Evolutionary conservation across 2,113 vertebrate species (phyloP), one percentile per base, ranked within the genome.

Genomic region (Vanacampus margaritifer): DNA sequence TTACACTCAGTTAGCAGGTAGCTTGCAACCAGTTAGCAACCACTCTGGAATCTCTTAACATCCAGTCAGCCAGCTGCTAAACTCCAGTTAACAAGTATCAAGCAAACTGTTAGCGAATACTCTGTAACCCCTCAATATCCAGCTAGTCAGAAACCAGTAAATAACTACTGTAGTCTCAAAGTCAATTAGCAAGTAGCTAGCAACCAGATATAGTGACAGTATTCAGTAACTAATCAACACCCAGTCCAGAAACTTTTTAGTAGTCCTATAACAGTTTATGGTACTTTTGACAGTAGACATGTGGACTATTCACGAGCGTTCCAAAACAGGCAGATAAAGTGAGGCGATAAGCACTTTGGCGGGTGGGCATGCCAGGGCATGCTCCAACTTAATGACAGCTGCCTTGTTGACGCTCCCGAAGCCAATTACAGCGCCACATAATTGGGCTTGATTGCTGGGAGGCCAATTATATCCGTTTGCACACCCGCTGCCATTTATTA

Each of bases 401-500:
- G 80, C 84, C 79, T 83, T 73, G 75, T 78, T 87, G 81, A 86
- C 79, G 76, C 74, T 80, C 74, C 82, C 82, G 72, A 75, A 82
- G 70, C 82, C 87, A 84, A 86, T 90, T 89, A 87, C 54, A 54
- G 69, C 45, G 69, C 59, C 58, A 28, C 74, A 67, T 90, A 90
- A 90, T 87, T 86, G 83, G 75, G 73, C 78, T 85, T 86, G 81
- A 90, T 90, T 90, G 83, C 86, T 87, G 65, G 81, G 83, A 85
- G 86, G 80, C 78, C 84, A 88, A 89, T 90, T 90, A 86, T 53
- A 68, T 70, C 75, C 32, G 12, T 73, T 76, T 73, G 72, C 76
- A 79, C 67, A 71, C 71, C 74, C 73, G 23, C 39, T 74, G 65
- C 74, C 72, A 80, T 74, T 83, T 68, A 81, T 75, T 83, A 65